A percentile compares a stretch with the other conserved stretches of the same genome.
Evolutionary conservation across 30 jellyfish, hydroid and myxozoan species (phyloP).

Genomic region (Kudoa iwatai): DNA sequence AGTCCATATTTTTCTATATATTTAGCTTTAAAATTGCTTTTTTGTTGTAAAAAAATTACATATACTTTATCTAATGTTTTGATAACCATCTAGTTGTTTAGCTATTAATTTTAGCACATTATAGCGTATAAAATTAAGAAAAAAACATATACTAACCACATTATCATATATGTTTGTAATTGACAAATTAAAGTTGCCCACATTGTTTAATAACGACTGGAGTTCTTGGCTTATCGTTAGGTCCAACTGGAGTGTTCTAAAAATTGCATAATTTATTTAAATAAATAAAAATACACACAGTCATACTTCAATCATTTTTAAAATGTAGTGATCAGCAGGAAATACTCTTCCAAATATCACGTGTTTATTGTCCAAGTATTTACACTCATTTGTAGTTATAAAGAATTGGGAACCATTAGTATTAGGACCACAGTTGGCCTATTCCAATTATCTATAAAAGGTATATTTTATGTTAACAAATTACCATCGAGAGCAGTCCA

Average conservation of each 20-base stretch:
- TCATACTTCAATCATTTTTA: constrained; percentile 56
- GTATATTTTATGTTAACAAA: too few species aligned
- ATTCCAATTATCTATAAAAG: too few species aligned
- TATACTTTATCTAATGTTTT: too few species aligned
- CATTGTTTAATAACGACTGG: constrained; percentile 62
- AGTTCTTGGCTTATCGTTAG: constrained; percentile 49
- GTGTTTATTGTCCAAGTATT: constrained; percentile 56
- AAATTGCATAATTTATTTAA: constrained; percentile 15
- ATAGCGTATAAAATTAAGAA: too few species aligned
- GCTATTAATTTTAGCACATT: too few species aligned
- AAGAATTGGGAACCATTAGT: constrained; percentile 88
- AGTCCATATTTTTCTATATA: too few species aligned
- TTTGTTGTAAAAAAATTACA: too few species aligned
- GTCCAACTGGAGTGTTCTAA: constrained; percentile 77
- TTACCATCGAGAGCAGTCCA: constrained; percentile 70
- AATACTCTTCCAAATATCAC: constrained; percentile 69
- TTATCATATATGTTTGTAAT: too few species aligned
- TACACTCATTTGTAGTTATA: constrained; percentile 78
- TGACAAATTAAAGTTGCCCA: constrained; percentile 93
- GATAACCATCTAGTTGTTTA: too few species aligned
- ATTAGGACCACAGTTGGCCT: constrained; percentile 84
- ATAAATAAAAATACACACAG: constrained; percentile 48
- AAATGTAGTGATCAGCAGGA: constrained; percentile 1
- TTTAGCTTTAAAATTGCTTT: too few species aligned
- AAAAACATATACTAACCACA: too few species aligned